A percentile compares a stretch with the other conserved stretches of the same genome.
phyloP scores from a whole-genome alignment of 2,797 vertebrate genomes.

The Sebastes taczanowskii region DNA sequence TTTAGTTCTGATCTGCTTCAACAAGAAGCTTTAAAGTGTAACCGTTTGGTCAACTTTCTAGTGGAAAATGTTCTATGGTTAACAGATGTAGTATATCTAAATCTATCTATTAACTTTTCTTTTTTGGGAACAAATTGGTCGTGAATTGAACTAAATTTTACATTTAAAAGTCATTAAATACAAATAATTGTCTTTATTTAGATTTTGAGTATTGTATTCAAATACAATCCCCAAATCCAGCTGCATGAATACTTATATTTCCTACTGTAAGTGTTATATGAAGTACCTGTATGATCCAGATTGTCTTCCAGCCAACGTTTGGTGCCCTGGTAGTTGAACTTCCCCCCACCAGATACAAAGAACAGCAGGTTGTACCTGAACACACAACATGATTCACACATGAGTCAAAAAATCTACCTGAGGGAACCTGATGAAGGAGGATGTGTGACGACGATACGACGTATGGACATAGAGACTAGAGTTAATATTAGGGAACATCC shows the following conservation, averaged over 20 bases:
- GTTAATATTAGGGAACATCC: background rate
- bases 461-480: background rate
- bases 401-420: background rate
- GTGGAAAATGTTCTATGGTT: background rate
- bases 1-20: no score
- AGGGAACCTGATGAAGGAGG: background rate
- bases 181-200: background rate
- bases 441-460: background rate
- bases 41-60: background rate
- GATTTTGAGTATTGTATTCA: background rate
- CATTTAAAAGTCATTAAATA: background rate
- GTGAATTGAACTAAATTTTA: no score
- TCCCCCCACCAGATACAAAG: constrained; percentile 97
- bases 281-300: constrained; percentile 94
- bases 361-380: constrained; percentile 96
- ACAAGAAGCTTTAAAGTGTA: background rate
- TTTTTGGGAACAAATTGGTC: no score
- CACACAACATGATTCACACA: constrained; percentile 15
- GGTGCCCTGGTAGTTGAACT: constrained; percentile 99
- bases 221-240: background rate
- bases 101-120: no score
- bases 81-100: no score
- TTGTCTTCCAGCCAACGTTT: constrained; percentile 99
- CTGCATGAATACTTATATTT: background rate
- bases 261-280: background rate